phyloP scores from a whole-genome alignment of 2,797 vertebrate species.

The Sebastolobus altivelis region DNA sequence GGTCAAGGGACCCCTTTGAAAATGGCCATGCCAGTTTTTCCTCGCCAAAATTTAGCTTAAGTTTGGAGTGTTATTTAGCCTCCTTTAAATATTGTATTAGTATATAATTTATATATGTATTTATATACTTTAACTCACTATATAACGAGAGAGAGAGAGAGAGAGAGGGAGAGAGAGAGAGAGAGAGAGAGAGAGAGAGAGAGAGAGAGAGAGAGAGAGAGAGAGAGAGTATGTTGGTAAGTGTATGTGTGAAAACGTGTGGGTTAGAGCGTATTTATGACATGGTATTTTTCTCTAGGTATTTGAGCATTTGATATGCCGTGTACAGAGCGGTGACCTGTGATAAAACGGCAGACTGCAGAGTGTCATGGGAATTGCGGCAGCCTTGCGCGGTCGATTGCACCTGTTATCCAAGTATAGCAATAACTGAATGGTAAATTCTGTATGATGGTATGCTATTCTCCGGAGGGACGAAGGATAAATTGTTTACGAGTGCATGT shows the following conservation, averaged over 20 bases:
- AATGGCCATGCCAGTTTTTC: no score
- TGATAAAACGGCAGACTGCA: conserved; percentile 59
- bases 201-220: no score
- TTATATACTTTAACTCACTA: not conserved
- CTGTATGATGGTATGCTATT: conserved; percentile 12
- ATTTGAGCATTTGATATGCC: conserved; percentile 67
- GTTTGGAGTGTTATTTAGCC: no score
- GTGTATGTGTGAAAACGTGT: conserved; percentile 36
- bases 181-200: no score
- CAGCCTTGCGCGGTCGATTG: conserved; percentile 55
- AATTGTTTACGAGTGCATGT: conserved; percentile 40
- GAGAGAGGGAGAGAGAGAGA: no score
- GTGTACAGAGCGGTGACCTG: conserved; percentile 58
- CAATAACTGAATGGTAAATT: conserved; percentile 51
- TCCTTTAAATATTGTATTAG: not conserved
- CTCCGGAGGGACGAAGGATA: conserved; percentile 30
- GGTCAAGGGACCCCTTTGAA: no score
- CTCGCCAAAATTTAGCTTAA: no score
- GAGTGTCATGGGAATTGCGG: conserved; percentile 63
- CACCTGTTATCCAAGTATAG: conserved; percentile 44
- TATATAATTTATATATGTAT: not conserved
- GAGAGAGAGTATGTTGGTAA: not conserved
- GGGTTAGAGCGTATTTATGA: conserved; percentile 41
- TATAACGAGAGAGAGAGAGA: no score
- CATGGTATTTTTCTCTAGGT: conserved; percentile 54